Evolutionary conservation across 2,113 vertebrate genomes (phyloP), one percentile per base, ranked within the genome.

Genomic region (Ceyx cyanopectus): DNA sequence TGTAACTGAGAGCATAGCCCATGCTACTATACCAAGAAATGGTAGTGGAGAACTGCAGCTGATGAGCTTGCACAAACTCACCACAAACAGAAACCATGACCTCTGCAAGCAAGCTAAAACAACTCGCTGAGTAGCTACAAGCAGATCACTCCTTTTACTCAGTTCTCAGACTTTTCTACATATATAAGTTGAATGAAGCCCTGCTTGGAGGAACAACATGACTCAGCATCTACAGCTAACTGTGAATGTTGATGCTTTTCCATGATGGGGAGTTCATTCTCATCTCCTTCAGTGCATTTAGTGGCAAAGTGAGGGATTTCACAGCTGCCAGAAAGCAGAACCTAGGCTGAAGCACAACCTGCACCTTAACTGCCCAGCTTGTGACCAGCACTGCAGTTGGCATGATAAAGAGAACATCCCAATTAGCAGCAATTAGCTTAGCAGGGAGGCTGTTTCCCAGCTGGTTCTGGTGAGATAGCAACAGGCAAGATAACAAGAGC

Each of bases 181-280:
- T 53, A 2, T 19, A 2, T 19, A 87, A 73, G 10, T 40, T 57
- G 43, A 95, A 46, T 16, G 37, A 65, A 70, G 26, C 34, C n/a
- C 34, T 66, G 66, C 48, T 93, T 90, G 61, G 37, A 80, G 85
- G 70, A 91, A 45, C 10, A 21, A 81, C 66, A 73, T 79, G 84
- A 92, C 66, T 80, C 3, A 9, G 46, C 56, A 89, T 87, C 81
- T 91, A 60, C 46, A 85, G 32, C 50, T 66, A 79, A 74, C 50
- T 84, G 46, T 75, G 79, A 87, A 93, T 14, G 46, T 63, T 87
- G 75, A 69, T 69, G 56, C 14, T 82, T 77, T 80, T 34, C 14
- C 27, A 18, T 15, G 8, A 32, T 87, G 58, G 46, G 61, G 41
- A 92, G 32, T 46, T 43, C 43, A 62, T 82, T 74, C 40, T 69